Evolutionary conservation across 2,888 invertebrate species (phyloP), one percentile per base, ranked within the genome.

Genomic region (Peribatodes rhomboidaria): DNA sequence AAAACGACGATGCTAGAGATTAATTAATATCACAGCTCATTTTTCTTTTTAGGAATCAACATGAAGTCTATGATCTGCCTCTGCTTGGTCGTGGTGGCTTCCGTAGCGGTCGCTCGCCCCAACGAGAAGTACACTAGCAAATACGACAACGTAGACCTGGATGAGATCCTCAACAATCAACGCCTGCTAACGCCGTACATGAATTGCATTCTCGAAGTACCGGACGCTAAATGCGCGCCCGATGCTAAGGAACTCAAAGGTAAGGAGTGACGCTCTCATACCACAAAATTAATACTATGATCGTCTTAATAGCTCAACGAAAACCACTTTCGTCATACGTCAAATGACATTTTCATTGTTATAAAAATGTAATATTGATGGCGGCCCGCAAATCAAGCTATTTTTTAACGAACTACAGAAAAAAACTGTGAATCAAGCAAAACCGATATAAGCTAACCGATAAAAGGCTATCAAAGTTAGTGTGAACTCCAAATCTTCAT

Each of bases 121-220:
- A 75, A 76, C 0, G 82, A 81, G 0, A 67, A 74, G 0, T 89
- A 96, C 82, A 95, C 95, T 11, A 94, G 94, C 59, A 95, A 94
- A 68, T 97, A 95, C 70, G 96, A 96, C 80, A 94, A 94, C 77
- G 82, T 96, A 20, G 90, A 97, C 79, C 62, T 97, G 61, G 95
- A 96, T 37, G 94, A 95, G 75, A 94, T 97, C 69, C 81, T 97
- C 3, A 74, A 67, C 6, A 96, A 95, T 84, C 93, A 94, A 2
- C 94, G 95, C 10, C 85, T 97, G 22, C 81, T 96, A 10, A 87
- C 92, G 41, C 94, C 94, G 47, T 96, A 96, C 79, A 77, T 96
- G 44, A 94, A 95, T 46, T 97, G 97, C 73, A 78, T 96, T 41
- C 86, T 96, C 63, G 95, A 94, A 0, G 82, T 88, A 67, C 95